Base-by-base conservation (phyloP, 2,888 invertebrate genomes). In the Osmoderma eremita region DNA sequence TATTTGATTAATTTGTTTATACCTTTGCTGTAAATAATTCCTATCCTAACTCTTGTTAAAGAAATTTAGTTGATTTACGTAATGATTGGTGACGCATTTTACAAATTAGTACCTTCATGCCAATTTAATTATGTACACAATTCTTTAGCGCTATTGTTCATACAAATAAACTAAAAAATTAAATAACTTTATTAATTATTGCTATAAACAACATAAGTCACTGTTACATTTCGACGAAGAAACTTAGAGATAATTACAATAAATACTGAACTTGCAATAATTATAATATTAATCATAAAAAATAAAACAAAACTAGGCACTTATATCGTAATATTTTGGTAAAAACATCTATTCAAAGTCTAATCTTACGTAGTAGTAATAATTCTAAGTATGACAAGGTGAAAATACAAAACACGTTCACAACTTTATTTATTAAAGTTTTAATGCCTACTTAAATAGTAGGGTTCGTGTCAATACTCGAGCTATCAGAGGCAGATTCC, bases 291-390 rank as follows among this genome's bases (percentile, higher is more conserved):
- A 58, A 58, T 58, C 30, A 45, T 58, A 45, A 15, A 24, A 45
- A 22, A 42, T 58, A 65, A 69, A 70, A 69, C 64, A 67, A 70
- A 71, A 71, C 66, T 70, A 71, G 71, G 71, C 71, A 71, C 71
- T 71, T 71, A 69, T 64, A 70, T 68, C 64, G 45, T 62, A 63
- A 68, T 63, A 50, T 50, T 68, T 64, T 65, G 68, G 68, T 68
- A 68, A 58, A 69, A 65, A 67, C 54, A 65, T 65, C 65, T 63
- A 66, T 56, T 66, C 22, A 48, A 51, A 56, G 45, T 49, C 63
- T 68, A 58, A 45, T 39, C 66, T 63, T 63, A 63, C 45, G 62
- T 65, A 61, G 18, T 38, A 30, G 6, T 30, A 30, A 30, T n/a
- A n/a, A 38, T 54, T 50, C 45, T 42, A 51, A 61, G 49, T 53